These are phyloP conservation scores for Drosophila funebris DNA, from an alignment of 1,140 invertebrate genomes.

Conservation along the genomic window DNA sequence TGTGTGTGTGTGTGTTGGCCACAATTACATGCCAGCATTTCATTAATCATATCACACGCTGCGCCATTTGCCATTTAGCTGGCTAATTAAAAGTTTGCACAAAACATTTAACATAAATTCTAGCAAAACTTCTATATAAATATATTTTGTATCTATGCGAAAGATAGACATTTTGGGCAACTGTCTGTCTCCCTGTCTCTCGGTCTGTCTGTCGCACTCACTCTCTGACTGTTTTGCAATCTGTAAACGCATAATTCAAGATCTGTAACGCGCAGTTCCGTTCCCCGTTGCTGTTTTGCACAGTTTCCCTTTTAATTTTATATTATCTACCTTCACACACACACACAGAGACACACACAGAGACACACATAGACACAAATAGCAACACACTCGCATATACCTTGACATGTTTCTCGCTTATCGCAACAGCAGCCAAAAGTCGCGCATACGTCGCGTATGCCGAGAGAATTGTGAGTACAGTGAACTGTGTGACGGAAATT, in stretches of 20 bases:
- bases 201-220: conserved; percentile 7
- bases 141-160: conserved; percentile 50
- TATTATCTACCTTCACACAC: conserved; percentile 71
- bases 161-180: conserved; percentile 42
- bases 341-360: conserved; percentile 31
- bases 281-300: conserved; percentile 74
- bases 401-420: conserved; percentile 78
- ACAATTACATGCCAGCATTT: conserved; percentile 77
- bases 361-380: conserved; percentile 31
- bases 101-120: conserved; percentile 77
- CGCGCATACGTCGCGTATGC: conserved; percentile 42
- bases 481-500: conserved; percentile 74
- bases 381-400: conserved; percentile 43
- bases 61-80: conserved; percentile 77
- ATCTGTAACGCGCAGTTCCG: conserved; percentile 75
- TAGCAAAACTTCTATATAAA: conserved; percentile 33
- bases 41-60: conserved; percentile 77
- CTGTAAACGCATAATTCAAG: conserved; percentile 78
- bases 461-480: conserved; percentile 34
- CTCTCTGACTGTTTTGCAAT: conserved; percentile 46
- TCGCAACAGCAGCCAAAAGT: conserved; percentile 63
- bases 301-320: conserved; percentile 81
- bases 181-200: conserved; percentile 10
- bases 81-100: conserved; percentile 77
- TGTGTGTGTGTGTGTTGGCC: conserved; percentile 23